Evolutionary conservation across 2,113 vertebrate genomes (phyloP).

Genomic region (Cyphomyrus plagiostoma): DNA sequence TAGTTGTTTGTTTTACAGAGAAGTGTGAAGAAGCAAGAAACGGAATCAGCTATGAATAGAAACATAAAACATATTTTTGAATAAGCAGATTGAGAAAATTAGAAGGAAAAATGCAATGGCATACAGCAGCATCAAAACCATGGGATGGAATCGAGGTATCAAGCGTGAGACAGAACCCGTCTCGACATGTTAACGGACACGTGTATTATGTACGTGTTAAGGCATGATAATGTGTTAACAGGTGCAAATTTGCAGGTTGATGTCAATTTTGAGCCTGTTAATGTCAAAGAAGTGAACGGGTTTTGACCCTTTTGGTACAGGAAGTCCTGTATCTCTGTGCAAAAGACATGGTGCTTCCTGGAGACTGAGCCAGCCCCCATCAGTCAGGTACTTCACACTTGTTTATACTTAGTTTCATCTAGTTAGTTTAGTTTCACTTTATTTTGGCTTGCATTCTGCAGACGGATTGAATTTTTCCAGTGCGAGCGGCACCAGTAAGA

Average conservation of each 20-base stretch:
- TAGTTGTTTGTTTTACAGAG: neutral
- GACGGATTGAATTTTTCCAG: neutral
- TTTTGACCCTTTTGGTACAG: neutral
- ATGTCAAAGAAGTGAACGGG: neutral
- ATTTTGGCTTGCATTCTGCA: neutral
- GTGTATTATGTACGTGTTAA: neutral
- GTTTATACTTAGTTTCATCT: neutral
- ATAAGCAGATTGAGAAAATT: neutral
- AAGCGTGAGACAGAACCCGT: neutral
- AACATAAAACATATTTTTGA: neutral
- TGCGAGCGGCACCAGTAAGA: neutral
- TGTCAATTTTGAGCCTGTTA: neutral
- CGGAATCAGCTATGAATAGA: neutral
- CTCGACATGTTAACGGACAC: neutral
- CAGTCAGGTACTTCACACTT: neutral
- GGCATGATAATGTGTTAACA: neutral
- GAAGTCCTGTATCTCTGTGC: neutral
- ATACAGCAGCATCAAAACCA: neutral
- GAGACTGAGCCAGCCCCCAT: neutral
- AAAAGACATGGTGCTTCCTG: neutral
- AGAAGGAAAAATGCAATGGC: neutral
- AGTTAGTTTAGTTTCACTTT: neutral
- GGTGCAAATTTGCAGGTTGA: neutral
- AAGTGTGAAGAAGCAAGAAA: neutral
- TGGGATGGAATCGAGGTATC: neutral